These are phyloP conservation scores for Pipra filicauda DNA, from an alignment of 2,113 vertebrate species.

Conservation along the genomic window DNA sequence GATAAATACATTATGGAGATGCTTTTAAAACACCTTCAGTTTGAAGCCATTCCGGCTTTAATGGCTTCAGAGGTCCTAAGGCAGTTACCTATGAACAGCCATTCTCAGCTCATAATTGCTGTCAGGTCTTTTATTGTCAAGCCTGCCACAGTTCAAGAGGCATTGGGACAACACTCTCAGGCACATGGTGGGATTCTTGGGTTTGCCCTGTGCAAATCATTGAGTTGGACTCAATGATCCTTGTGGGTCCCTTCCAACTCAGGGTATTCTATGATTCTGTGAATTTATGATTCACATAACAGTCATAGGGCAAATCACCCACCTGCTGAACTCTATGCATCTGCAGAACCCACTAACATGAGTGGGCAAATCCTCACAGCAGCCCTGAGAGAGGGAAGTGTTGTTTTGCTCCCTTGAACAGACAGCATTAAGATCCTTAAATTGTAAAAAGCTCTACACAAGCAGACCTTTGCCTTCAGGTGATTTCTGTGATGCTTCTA, in stretches of 20 bases:
- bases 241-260: neutral
- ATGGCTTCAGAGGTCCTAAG: neutral
- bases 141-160: neutral
- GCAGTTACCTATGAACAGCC: neutral
- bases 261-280: neutral
- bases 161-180: neutral
- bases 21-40: neutral
- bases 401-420: neutral
- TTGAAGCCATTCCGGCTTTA: neutral
- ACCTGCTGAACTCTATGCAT: neutral
- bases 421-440: fast-evolving
- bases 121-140: neutral
- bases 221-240: neutral
- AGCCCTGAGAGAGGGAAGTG: neutral
- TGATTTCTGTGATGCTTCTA: neutral
- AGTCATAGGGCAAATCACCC: neutral
- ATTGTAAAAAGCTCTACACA: neutral
- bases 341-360: neutral
- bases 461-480: neutral
- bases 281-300: neutral
- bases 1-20: neutral
- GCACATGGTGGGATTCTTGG: neutral
- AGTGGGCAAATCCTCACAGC: neutral
- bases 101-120: neutral
- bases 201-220: neutral